Evolutionary conservation across 1,140 invertebrate species (phyloP).

Genomic region (Aradophagus sp.): DNA sequence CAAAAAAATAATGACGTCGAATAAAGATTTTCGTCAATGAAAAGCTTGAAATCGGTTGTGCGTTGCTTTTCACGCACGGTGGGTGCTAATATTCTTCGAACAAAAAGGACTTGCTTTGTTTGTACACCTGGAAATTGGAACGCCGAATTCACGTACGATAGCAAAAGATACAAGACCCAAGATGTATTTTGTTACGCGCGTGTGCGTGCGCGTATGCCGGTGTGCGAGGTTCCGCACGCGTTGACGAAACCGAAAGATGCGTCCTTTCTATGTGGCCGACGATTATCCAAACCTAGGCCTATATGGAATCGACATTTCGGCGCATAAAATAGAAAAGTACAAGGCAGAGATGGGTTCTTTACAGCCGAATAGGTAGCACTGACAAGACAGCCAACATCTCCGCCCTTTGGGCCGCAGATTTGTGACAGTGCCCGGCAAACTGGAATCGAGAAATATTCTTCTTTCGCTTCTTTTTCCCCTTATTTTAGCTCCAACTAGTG

Average conservation of each 20-base stretch:
- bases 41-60: conserved; percentile 46
- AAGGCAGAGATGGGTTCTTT: conserved; percentile 64
- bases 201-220: background rate
- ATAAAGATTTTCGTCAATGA: conserved; percentile 40
- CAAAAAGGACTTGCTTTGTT: conserved; percentile 61
- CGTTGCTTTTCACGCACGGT: conserved; percentile 39
- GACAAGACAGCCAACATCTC: conserved; percentile 69
- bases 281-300: conserved; percentile 49
- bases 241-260: conserved; percentile 23
- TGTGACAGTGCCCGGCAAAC: conserved; percentile 63
- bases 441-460: conserved; percentile 53
- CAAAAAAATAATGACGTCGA: conserved; percentile 20
- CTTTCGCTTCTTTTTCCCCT: conserved; percentile 14
- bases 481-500: no score
- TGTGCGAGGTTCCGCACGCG: conserved; percentile 36
- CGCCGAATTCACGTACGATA: conserved; percentile 43
- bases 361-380: conserved; percentile 66
- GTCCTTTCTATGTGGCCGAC: conserved; percentile 26
- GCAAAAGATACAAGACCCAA: conserved; percentile 41
- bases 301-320: conserved; percentile 55
- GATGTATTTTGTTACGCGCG: conserved; percentile 34
- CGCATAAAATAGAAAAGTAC: conserved; percentile 65
- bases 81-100: conserved; percentile 47
- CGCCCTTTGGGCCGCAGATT: conserved; percentile 63
- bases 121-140: conserved; percentile 65